These are phyloP conservation scores for Paralvinella palmiformis DNA, from an alignment of 1,140 invertebrate genomes.

Conservation along the genomic window DNA sequence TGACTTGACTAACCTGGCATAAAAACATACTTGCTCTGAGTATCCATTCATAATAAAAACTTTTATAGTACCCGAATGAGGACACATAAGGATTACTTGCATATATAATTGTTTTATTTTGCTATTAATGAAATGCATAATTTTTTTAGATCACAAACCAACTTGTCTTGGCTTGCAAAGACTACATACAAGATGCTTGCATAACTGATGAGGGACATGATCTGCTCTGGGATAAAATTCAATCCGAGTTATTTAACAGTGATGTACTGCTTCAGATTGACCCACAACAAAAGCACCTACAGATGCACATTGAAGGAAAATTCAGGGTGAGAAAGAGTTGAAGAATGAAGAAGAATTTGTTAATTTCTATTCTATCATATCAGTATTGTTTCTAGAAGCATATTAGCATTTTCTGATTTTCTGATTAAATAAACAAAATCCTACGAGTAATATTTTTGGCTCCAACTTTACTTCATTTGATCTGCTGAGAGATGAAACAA, in stretches of 20 bases:
- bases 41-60: too few species aligned
- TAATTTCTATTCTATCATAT: too few species aligned
- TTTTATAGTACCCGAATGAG: not conserved
- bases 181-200: conserved; percentile 41
- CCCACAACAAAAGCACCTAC: conserved; percentile 32
- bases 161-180: conserved; percentile 45
- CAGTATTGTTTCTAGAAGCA: too few species aligned
- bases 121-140: not conserved
- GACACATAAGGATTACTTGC: not conserved
- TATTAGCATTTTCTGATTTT: too few species aligned
- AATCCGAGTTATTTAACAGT: conserved; percentile 34
- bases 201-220: conserved; percentile 38
- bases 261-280: conserved; percentile 25
- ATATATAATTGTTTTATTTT: conserved; percentile 1
- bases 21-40: too few species aligned
- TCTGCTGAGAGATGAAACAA: too few species aligned
- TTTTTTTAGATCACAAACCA: conserved; percentile 43
- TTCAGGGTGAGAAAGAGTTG: conserved; percentile 35
- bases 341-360: too few species aligned
- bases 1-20: too few species aligned
- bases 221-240: conserved; percentile 39
- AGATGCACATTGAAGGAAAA: conserved; percentile 36
- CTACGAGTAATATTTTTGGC: too few species aligned
- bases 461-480: too few species aligned
- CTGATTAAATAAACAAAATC: too few species aligned